Evolutionary conservation across 2,888 invertebrate genomes (phyloP).

Genomic region (Drosophila suboccidentalis): DNA sequence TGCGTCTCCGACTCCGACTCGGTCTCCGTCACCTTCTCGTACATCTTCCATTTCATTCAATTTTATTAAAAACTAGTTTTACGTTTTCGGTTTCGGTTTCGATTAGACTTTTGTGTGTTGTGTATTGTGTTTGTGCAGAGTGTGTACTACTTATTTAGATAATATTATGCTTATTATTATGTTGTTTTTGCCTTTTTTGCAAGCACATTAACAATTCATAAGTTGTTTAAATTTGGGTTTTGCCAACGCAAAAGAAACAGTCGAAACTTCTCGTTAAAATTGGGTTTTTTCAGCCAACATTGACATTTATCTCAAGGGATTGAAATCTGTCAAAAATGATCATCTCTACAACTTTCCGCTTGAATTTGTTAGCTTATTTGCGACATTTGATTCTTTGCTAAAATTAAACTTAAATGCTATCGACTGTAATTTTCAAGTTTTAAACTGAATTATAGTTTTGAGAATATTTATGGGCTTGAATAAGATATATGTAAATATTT

Average conservation of each 20-base stretch:
- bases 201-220: slow-evolving; percentile 64
- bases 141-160: slow-evolving; percentile 67
- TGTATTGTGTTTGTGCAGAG: slow-evolving; percentile 41
- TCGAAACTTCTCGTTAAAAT: slow-evolving; percentile 30
- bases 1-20: neutral
- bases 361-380: slow-evolving; percentile 12
- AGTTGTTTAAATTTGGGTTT: slow-evolving; percentile 24
- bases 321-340: slow-evolving; percentile 2
- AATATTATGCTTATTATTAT: slow-evolving; percentile 50
- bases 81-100: slow-evolving; percentile 38
- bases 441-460: neutral
- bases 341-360: slow-evolving; percentile 10
- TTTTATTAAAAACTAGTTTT: slow-evolving; percentile 65
- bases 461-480: neutral
- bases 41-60: slow-evolving; percentile 14
- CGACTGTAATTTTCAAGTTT: neutral
- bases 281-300: slow-evolving; percentile 1
- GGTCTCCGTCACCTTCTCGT: slow-evolving; percentile 8
- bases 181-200: slow-evolving; percentile 19
- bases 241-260: slow-evolving; percentile 7
- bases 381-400: neutral
- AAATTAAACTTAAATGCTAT: neutral
- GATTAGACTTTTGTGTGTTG: slow-evolving; percentile 20
- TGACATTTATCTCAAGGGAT: neutral
- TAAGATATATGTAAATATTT: neutral